phyloP scores from a whole-genome alignment of 2,113 vertebrate genomes.

The Takifugu flavidus region DNA sequence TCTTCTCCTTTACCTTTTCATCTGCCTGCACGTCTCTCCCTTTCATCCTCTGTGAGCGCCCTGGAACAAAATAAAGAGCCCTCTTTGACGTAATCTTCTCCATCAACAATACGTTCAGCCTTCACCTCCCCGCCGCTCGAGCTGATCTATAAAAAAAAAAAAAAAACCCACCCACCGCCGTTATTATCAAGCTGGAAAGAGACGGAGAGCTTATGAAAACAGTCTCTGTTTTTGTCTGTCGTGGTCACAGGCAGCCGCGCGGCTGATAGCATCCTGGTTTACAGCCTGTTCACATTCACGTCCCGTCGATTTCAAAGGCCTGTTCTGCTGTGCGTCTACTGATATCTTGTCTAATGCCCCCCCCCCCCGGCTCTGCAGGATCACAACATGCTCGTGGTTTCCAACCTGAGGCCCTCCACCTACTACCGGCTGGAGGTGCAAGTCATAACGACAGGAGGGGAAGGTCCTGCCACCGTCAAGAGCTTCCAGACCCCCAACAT shows the following conservation, averaged over 20 bases:
- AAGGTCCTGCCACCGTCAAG: slow-evolving; percentile 86
- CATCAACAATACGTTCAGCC: slow-evolving; percentile 69
- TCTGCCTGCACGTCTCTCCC: slow-evolving; percentile 53
- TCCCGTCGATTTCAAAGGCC: slow-evolving; percentile 24
- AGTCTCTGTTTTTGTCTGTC: slow-evolving; percentile 63
- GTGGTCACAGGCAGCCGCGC: slow-evolving; percentile 18
- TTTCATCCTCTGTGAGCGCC: slow-evolving; percentile 58
- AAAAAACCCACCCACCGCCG: slow-evolving; percentile 66
- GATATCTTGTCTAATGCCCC: slow-evolving; percentile 31
- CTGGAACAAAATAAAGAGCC: slow-evolving; percentile 20
- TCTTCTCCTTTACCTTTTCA: slow-evolving; percentile 56
- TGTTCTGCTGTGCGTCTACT: slow-evolving; percentile 36
- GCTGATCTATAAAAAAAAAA: slow-evolving; percentile 72
- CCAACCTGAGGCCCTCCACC: slow-evolving; percentile 83
- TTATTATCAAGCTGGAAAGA: slow-evolving; percentile 56
- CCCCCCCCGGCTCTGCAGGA: slow-evolving; percentile 70
- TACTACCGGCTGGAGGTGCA: slow-evolving; percentile 92
- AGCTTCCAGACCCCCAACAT: slow-evolving; percentile 84
- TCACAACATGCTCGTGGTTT: slow-evolving; percentile 82
- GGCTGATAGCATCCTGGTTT: slow-evolving; percentile 29
- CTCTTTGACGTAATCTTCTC: slow-evolving; percentile 71
- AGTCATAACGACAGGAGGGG: slow-evolving; percentile 83
- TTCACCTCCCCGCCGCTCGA: slow-evolving; percentile 65
- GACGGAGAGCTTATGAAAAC: slow-evolving; percentile 54
- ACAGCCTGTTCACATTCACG: slow-evolving; percentile 28